Evolutionary conservation across 2,888 invertebrate genomes (phyloP).

Genomic region (Poecilobothrus nobilitatus): DNA sequence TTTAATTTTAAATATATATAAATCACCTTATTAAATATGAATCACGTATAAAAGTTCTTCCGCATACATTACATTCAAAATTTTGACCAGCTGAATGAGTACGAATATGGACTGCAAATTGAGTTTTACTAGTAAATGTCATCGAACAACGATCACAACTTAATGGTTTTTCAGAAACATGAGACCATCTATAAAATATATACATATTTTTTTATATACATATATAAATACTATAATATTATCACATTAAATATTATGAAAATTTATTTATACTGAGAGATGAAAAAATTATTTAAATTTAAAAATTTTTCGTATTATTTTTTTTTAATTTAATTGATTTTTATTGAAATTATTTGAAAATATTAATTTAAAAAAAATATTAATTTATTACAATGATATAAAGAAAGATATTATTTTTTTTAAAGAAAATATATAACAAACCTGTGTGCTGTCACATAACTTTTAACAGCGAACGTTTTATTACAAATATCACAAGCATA

Average conservation of each 20-base stretch:
- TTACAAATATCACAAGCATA: constrained; percentile 72
- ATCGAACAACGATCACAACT: constrained; percentile 64
- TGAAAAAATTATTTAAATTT: neutral
- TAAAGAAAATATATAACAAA: constrained; percentile 26
- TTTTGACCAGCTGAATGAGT: constrained; percentile 61
- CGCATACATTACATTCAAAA: constrained; percentile 67
- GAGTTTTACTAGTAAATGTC: constrained; percentile 65
- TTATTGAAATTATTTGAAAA: too few relatives aligned
- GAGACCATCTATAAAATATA: constrained; percentile 54
- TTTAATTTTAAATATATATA: neutral
- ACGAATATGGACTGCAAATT: constrained; percentile 68
- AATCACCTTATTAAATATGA: constrained; percentile 61
- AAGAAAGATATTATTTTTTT: too few relatives aligned
- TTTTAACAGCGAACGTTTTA: constrained; percentile 72
- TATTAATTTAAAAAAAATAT: too few relatives aligned
- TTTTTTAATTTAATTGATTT: too few relatives aligned
- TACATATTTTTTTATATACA: too few relatives aligned
- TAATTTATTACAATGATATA: too few relatives aligned
- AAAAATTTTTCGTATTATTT: too few relatives aligned
- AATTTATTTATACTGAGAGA: neutral
- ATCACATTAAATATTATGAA: too few relatives aligned
- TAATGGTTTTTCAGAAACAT: constrained; percentile 65
- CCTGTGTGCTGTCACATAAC: constrained; percentile 71
- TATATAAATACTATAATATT: too few relatives aligned
- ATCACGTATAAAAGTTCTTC: constrained; percentile 65